Percentiles rank a stretch among this genome's conserved stretches.
phyloP scores from a whole-genome alignment of 2,797 vertebrate genomes.

The Coluber constrictor region DNA sequence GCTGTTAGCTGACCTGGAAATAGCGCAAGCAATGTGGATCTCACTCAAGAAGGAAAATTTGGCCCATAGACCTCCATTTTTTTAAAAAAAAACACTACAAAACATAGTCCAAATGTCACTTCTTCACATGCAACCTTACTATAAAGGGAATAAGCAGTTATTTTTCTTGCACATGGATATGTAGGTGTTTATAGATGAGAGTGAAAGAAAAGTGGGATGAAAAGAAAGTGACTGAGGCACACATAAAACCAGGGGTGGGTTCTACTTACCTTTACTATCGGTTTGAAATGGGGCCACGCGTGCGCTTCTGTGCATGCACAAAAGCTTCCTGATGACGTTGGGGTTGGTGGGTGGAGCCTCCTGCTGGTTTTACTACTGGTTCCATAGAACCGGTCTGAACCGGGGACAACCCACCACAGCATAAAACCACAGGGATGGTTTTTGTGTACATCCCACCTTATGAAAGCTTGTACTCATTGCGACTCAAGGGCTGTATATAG shows the following conservation, averaged over 20 bases:
- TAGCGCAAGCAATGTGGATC: neutral
- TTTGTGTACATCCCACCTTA: neutral
- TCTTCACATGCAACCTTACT: neutral
- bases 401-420: too few relatives aligned
- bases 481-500: neutral
- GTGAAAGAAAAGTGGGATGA: neutral
- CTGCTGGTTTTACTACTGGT: too few relatives aligned
- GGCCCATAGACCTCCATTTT: neutral
- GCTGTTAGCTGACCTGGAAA: slow-evolving; percentile 25
- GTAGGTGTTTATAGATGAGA: neutral
- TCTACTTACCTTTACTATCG: too few relatives aligned
- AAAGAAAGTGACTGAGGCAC: neutral
- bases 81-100: neutral
- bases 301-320: too few relatives aligned
- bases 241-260: neutral
- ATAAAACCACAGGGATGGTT: neutral
- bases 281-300: too few relatives aligned
- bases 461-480: neutral
- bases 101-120: neutral
- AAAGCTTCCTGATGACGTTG: too few relatives aligned
- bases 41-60: neutral
- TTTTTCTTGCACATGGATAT: neutral
- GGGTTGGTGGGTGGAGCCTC: too few relatives aligned
- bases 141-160: neutral
- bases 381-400: too few relatives aligned